phyloP scores from a whole-genome alignment of 2,797 vertebrate species.

The Chelon labrosus region DNA sequence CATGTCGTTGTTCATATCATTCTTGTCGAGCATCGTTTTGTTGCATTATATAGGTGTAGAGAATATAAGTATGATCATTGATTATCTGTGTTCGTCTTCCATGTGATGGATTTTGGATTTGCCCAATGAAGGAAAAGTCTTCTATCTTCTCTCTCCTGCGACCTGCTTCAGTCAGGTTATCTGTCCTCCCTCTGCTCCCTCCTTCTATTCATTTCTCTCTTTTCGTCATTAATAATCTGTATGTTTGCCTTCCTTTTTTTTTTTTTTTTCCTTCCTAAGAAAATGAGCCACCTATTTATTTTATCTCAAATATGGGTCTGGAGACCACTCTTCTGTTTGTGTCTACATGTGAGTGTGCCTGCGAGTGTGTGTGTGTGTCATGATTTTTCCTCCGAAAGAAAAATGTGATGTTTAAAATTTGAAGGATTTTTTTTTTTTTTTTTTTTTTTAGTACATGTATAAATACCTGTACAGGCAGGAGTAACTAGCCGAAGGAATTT shows the following conservation, averaged over 20 bases:
- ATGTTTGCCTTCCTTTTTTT: conserved; percentile 26
- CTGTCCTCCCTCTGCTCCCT: conserved; percentile 18
- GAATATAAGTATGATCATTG: conserved; percentile 75
- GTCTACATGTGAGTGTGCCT: conserved; percentile 50
- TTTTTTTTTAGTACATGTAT: conserved; percentile 60
- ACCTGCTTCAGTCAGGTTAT: conserved; percentile 51
- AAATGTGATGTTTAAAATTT: conserved; percentile 70
- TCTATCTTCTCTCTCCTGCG: conserved; percentile 21
- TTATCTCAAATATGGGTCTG: conserved; percentile 70
- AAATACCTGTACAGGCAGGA: conserved; percentile 67
- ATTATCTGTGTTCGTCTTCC: conserved; percentile 85
- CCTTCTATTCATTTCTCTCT: conserved; percentile 19
- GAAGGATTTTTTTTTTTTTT: conserved; percentile 49
- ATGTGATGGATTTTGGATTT: conserved; percentile 84
- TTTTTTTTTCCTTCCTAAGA: conserved; percentile 30
- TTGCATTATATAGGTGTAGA: conserved; percentile 91
- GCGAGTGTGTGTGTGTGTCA: conserved; percentile 36
- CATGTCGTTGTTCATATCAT: conserved; percentile 86
- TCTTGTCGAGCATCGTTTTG: conserved; percentile 89
- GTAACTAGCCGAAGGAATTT: conserved; percentile 32
- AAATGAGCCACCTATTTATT: conserved; percentile 77
- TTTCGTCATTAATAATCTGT: conserved; percentile 41
- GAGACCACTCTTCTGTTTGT: conserved; percentile 72
- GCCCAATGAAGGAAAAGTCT: conserved; percentile 77
- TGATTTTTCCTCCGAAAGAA: conserved; percentile 56